Evolutionary conservation across 2,113 vertebrate species (phyloP).

Genomic region (Saguinus midas): DNA sequence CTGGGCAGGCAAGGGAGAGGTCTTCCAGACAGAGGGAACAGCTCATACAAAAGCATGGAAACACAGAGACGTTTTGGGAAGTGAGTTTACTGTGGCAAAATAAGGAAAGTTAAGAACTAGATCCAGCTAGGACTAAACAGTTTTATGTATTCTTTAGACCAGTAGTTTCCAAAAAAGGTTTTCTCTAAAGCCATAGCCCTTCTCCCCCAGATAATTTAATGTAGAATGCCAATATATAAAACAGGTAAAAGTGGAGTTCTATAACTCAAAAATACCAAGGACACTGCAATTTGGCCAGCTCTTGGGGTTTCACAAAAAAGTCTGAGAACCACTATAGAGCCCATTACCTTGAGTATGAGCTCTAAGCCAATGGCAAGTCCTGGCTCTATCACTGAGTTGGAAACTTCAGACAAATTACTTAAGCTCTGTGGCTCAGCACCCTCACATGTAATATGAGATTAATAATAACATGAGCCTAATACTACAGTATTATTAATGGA

Average conservation of each 20-base stretch:
- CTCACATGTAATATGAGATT: not conserved
- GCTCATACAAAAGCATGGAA: too few species aligned
- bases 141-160: not conserved
- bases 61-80: not conserved
- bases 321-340: not conserved
- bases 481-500: too few species aligned
- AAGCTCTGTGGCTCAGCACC: not conserved
- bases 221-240: not conserved
- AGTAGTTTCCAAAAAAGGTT: not conserved
- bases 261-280: not conserved
- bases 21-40: too few species aligned
- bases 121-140: not conserved
- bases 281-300: not conserved
- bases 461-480: not conserved
- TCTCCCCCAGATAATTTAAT: not conserved
- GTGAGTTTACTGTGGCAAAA: not conserved
- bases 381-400: not conserved
- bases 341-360: not conserved
- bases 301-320: not conserved
- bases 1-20: too few species aligned
- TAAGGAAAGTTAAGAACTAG: not conserved
- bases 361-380: not conserved
- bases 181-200: not conserved
- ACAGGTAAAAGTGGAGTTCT: not conserved
- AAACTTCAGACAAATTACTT: not conserved